Percentiles rank a stretch among this genome's conserved stretches.
These are phyloP conservation scores for Rhabdomys pumilio DNA, from an alignment of 2,797 vertebrate genomes.

Conservation along the genomic window DNA sequence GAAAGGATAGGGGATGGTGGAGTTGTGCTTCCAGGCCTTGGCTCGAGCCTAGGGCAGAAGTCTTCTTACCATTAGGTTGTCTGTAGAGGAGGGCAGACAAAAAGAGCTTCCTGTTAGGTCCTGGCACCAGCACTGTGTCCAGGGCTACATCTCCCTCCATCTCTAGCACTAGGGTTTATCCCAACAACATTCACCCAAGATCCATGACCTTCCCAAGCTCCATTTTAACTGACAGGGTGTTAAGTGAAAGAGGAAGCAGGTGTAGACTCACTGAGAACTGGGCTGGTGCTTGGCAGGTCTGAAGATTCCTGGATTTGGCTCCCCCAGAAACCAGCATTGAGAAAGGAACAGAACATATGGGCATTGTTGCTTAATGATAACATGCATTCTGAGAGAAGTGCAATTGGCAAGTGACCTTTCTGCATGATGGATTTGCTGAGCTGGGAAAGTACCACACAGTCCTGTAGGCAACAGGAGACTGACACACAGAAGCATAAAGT, in stretches of 20 bases:
- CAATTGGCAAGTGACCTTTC: background rate
- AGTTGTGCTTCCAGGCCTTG: background rate
- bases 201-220: background rate
- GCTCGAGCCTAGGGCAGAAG: background rate
- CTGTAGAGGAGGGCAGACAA: background rate
- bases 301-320: background rate
- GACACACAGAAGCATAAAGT: background rate
- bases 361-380: background rate
- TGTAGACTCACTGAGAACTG: background rate
- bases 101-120: accelerated
- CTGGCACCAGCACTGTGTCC: background rate
- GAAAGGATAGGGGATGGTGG: background rate
- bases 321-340: background rate
- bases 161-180: background rate
- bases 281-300: background rate
- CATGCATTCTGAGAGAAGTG: background rate
- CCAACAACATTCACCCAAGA: background rate
- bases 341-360: background rate
- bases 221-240: background rate
- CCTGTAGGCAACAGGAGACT: background rate
- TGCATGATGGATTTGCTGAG: background rate
- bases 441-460: background rate
- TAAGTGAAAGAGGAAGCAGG: background rate
- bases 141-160: background rate
- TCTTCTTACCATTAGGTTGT: background rate